Conservation (phyloP, 2,888 invertebrate genomes). For the Dusona sp. region DNA sequence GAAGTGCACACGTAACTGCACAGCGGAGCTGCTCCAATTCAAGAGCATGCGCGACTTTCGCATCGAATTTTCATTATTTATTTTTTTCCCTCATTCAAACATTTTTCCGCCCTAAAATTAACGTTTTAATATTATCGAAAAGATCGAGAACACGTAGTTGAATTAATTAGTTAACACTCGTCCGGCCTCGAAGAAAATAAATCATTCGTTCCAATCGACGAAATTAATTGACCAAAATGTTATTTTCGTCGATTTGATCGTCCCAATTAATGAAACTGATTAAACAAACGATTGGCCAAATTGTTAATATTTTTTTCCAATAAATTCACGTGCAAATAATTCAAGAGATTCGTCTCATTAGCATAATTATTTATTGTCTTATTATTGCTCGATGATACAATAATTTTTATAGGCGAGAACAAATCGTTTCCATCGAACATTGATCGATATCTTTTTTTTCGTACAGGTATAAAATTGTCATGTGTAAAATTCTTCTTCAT, state of each 20-base stretch:
- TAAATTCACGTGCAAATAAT: neutral
- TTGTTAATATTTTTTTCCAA: neutral
- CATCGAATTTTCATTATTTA: conserved; percentile 13
- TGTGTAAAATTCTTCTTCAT: conserved; percentile 52
- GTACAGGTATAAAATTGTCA: neutral
- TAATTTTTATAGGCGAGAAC: conserved; percentile 54
- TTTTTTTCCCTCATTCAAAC: neutral
- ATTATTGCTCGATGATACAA: conserved; percentile 71
- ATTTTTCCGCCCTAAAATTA: conserved; percentile 52
- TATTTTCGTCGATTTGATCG: no score
- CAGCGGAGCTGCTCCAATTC: conserved; percentile 50
- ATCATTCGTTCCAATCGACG: no score
- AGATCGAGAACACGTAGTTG: conserved; percentile 3
- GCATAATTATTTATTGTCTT: conserved; percentile 74
- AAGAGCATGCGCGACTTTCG: conserved; percentile 62
- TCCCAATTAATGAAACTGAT: no score
- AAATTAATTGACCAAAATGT: no score
- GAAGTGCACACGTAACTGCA: conserved; percentile 62
- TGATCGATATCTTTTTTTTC: neutral
- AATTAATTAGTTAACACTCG: conserved; percentile 1
- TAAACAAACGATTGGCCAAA: neutral
- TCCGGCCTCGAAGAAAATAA: no score
- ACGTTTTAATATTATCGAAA: conserved; percentile 12
- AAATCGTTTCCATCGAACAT: neutral
- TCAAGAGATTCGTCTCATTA: conserved; percentile 42